A percentile compares a stretch with the other conserved stretches of the same genome.
Evolutionary conservation across 2,113 vertebrate genomes (phyloP).

Genomic region (Eulemur rufifrons): DNA sequence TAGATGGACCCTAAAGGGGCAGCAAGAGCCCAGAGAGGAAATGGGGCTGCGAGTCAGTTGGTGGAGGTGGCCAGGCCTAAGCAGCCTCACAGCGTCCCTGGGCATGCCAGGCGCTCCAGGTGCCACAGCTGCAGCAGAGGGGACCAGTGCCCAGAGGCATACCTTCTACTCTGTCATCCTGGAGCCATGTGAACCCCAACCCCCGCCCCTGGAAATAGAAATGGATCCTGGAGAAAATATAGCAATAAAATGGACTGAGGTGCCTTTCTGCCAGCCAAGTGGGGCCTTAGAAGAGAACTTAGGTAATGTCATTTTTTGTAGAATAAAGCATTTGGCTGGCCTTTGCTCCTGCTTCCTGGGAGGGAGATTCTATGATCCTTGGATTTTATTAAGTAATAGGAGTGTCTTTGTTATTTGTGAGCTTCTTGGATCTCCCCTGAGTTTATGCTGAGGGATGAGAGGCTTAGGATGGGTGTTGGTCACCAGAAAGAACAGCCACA

Average conservation of each 20-base stretch:
- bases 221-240: background rate
- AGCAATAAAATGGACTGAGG: background rate
- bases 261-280: background rate
- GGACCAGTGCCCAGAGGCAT: too few relatives aligned
- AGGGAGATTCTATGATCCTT: background rate
- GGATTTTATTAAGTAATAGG: background rate
- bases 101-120: background rate
- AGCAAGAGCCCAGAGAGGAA: background rate
- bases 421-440: background rate
- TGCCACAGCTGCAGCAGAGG: background rate
- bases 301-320: background rate
- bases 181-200: background rate
- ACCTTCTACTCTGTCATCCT: background rate
- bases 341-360: background rate
- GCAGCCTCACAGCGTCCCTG: background rate
- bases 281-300: background rate
- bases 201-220: background rate
- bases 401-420: background rate
- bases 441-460: background rate
- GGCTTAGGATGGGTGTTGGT: background rate
- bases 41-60: rapidly evolving
- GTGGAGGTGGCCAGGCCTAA: too few relatives aligned
- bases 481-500: background rate
- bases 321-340: background rate
- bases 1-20: background rate